Percentiles rank a stretch among this genome's conserved stretches.
Conservation (phyloP, 2,113 vertebrate species). For the Balaenoptera acutorostrata region DNA sequence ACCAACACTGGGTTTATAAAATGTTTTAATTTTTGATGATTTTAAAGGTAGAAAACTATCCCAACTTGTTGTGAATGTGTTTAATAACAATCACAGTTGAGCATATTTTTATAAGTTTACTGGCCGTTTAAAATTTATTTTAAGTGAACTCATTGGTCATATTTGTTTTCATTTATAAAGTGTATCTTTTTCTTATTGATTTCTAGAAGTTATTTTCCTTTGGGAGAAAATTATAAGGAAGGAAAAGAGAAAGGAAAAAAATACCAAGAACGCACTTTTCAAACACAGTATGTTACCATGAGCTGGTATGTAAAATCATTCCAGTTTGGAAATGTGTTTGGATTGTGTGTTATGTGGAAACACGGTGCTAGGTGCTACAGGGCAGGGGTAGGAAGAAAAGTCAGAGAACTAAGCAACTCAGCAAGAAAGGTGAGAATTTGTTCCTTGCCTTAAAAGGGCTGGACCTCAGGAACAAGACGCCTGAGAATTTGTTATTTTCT, state of each 20-base stretch:
- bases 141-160: neutral
- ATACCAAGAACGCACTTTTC: neutral
- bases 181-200: neutral
- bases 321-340: neutral
- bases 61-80: neutral
- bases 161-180: neutral
- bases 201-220: conserved; percentile 4
- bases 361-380: neutral
- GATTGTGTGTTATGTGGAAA: neutral
- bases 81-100: neutral
- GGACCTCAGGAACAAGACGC: neutral
- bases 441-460: neutral
- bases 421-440: neutral
- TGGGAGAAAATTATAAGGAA: neutral
- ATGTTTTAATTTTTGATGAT: neutral
- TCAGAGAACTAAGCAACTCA: neutral
- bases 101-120: neutral
- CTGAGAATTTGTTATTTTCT: neutral
- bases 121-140: neutral
- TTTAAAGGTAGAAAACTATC: neutral
- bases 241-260: neutral
- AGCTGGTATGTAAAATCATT: neutral
- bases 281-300: neutral
- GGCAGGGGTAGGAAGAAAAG: neutral
- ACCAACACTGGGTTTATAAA: neutral